Percentiles rank a stretch among this genome's conserved stretches.
Conservation (phyloP, 2,797 vertebrate genomes). For the Poeciliopsis presidionis region DNA sequence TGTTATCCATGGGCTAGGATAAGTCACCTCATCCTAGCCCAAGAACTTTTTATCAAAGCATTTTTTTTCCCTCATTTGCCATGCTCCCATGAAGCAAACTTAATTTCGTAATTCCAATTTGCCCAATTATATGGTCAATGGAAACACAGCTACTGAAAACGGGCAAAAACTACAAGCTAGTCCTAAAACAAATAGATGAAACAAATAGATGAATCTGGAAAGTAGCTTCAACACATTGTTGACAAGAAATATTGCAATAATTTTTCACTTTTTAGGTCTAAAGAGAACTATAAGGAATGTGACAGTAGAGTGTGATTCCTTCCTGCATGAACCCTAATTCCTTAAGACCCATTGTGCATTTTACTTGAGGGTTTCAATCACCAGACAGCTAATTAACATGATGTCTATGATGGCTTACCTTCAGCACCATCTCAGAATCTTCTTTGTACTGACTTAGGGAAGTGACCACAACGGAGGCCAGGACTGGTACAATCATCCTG, state of each 20-base stretch:
- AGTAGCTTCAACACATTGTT: neutral
- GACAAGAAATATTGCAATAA: neutral
- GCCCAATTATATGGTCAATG: too few relatives aligned
- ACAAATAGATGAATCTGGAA: neutral
- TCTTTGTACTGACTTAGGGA: conserved; percentile 85
- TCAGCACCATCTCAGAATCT: conserved; percentile 83
- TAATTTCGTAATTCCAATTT: too few relatives aligned
- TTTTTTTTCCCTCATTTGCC: too few relatives aligned
- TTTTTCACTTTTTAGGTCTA: neutral
- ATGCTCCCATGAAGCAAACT: too few relatives aligned
- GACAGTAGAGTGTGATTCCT: neutral
- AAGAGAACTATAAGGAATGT: neutral
- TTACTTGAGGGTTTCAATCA: neutral
- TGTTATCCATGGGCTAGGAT: too few relatives aligned
- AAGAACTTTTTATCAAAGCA: too few relatives aligned
- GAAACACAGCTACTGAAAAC: neutral
- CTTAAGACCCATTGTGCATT: neutral
- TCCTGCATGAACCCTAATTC: neutral
- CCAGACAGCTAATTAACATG: neutral
- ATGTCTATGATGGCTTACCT: conserved; percentile 73
- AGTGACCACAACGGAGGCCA: conserved; percentile 86
- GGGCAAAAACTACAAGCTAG: neutral
- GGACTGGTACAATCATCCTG: conserved; percentile 83
- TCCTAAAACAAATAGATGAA: neutral
- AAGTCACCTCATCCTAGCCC: too few relatives aligned